Evolutionary conservation across 1,140 invertebrate genomes (phyloP), one percentile per base, ranked within the genome.

Genomic region (Apis cerana): DNA sequence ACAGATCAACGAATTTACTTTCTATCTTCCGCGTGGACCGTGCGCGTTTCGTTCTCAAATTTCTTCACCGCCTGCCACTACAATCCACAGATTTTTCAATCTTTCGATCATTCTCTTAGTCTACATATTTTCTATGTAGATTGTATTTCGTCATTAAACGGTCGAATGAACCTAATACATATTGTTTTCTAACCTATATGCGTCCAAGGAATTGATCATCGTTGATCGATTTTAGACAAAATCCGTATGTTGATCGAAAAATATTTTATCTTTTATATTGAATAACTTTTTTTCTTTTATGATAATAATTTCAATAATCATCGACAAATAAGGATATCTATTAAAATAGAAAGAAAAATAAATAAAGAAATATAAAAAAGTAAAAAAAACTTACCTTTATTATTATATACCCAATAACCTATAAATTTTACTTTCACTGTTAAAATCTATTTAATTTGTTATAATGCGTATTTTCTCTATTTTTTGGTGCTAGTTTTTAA

Each of bases 1-100:
- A 65, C 48, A 58, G 62, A 76, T 81, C 72, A 62, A 43, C 11
- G 52, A 33, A 56, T 23, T 56, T 2, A 10, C 56, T 70, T 70
- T 76, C 58, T 48, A 77, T 82, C 65, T 3, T n/a, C 27, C 12
- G 50, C 71, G 43, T 77, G 56, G 65, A 64, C 43, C 80, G 72
- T 75, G 61, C 54, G 19, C 62, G 27, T 33, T 74, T 43, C 23
- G 17, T 19, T 75, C 80, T 81, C 72, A n/a, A 59, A 50, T 81
- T 75, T 81, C 80, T 59, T 62, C 50, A 27, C 13, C 33, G 43
- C 19, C 52, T 56, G 59, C 9, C 61, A 8, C 12, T 23, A 64
- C 62, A 27, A 12, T 68, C 56, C 56, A 54, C 52, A 82, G 80
- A 82, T 82, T 82, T 82, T 76, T 82, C 72, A 76, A 82, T 68